phyloP scores from a whole-genome alignment of 2,113 vertebrate species.

The Sisor rabdophorus region DNA sequence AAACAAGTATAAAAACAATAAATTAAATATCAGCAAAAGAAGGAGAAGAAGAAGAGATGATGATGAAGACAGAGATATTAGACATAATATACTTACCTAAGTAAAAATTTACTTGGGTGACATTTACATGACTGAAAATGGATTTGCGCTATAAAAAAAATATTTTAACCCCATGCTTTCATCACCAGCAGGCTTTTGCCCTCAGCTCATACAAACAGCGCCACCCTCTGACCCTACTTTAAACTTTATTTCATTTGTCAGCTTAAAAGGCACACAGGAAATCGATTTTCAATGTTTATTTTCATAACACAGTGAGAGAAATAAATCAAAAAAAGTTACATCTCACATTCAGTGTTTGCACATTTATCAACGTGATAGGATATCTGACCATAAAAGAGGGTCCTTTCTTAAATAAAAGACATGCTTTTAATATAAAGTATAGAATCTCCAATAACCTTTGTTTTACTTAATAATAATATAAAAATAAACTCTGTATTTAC shows the following conservation, averaged over 20 bases:
- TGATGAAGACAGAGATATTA: too few relatives aligned
- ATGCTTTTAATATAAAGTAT: slow-evolving; percentile 65
- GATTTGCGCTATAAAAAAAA: not conserved
- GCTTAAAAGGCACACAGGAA: slow-evolving; percentile 35
- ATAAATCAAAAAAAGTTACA: slow-evolving; percentile 58
- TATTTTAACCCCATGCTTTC: not conserved
- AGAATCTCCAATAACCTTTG: slow-evolving; percentile 63
- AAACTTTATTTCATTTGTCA: not conserved
- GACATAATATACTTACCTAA: not conserved
- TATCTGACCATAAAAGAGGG: slow-evolving; percentile 46
- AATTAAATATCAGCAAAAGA: too few relatives aligned
- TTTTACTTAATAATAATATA: slow-evolving; percentile 61
- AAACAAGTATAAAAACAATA: too few relatives aligned
- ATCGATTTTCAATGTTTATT: slow-evolving; percentile 66
- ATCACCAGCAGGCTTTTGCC: not conserved
- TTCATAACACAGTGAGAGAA: slow-evolving; percentile 55
- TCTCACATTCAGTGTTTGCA: slow-evolving; percentile 66
- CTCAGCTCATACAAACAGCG: slow-evolving; percentile 36
- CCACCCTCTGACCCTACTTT: slow-evolving; percentile 24
- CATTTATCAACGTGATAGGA: slow-evolving; percentile 62
- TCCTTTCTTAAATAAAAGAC: slow-evolving; percentile 65
- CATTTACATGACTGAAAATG: slow-evolving; percentile 16
- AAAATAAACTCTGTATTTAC: slow-evolving; percentile 72
- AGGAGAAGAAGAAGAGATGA: too few relatives aligned
- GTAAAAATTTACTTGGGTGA: too few relatives aligned